phyloP scores from a whole-genome alignment of 2,888 invertebrate genomes.

The Nomada flava region DNA sequence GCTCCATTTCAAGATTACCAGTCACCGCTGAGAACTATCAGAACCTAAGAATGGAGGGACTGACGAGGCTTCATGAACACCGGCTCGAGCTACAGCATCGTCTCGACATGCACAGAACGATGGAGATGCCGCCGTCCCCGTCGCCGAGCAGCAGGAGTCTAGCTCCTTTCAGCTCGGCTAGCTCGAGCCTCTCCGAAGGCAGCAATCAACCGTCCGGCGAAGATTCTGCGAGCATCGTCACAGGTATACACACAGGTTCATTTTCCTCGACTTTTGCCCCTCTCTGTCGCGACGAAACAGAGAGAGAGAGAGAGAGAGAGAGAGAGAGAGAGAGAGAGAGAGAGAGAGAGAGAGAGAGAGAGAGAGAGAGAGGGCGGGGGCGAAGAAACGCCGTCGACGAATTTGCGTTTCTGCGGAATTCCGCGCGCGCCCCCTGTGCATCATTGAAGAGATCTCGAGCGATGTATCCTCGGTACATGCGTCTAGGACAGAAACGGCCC shows the following conservation, averaged over 20 bases:
- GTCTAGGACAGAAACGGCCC: conserved; percentile 12
- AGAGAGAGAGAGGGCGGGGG: background rate
- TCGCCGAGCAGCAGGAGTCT: conserved; percentile 93
- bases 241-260: conserved; percentile 87
- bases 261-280: conserved; percentile 63
- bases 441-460: conserved; percentile 30
- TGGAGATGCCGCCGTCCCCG: conserved; percentile 90
- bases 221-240: conserved; percentile 92
- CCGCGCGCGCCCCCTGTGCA: conserved; percentile 4
- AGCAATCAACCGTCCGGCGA: conserved; percentile 85
- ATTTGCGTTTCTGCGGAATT: background rate
- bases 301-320: background rate
- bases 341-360: background rate
- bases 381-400: background rate
- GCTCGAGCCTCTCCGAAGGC: conserved; percentile 93
- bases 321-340: no score
- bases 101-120: conserved; percentile 83
- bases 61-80: conserved; percentile 83
- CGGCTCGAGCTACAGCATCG: conserved; percentile 83
- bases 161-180: conserved; percentile 94
- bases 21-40: conserved; percentile 81
- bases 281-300: conserved; percentile 30
- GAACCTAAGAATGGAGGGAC: conserved; percentile 83
- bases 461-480: conserved; percentile 20
- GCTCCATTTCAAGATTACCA: conserved; percentile 81